phyloP scores from a whole-genome alignment of 2,797 vertebrate species.

The Acestrorhynchus altus region DNA sequence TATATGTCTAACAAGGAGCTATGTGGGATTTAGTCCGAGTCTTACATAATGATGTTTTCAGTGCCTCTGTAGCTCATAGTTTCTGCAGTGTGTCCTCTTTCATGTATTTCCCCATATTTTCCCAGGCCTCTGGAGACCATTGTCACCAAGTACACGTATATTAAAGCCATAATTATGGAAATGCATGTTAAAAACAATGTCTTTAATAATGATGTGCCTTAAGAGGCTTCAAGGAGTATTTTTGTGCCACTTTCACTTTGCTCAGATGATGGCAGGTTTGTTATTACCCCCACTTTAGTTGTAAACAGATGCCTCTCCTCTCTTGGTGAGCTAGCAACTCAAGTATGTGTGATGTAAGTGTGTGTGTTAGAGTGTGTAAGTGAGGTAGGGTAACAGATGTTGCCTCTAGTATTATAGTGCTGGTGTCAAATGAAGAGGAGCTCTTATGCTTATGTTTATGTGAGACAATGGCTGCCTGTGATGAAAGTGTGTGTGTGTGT shows the following conservation, averaged over 20 bases:
- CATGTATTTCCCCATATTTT: neutral
- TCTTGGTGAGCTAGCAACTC: conserved; percentile 18
- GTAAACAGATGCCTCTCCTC: neutral
- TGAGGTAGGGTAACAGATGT: conserved; percentile 21
- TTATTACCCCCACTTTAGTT: neutral
- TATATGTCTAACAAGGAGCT: neutral
- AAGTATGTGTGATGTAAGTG: conserved; percentile 23
- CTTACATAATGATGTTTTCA: neutral
- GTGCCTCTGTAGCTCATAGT: neutral
- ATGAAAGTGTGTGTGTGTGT: neutral
- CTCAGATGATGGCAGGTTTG: neutral
- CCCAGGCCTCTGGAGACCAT: neutral
- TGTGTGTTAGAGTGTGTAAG: conserved; percentile 19
- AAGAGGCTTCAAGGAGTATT: neutral
- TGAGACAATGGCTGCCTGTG: conserved; percentile 12
- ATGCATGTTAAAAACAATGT: neutral
- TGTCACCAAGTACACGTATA: neutral
- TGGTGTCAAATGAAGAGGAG: neutral
- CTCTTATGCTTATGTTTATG: conserved; percentile 13
- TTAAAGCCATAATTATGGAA: neutral
- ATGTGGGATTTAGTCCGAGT: no score
- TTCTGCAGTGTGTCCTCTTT: neutral
- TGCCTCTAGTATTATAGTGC: conserved; percentile 12
- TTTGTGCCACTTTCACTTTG: neutral
- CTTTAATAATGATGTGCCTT: neutral